Base-by-base conservation (phyloP, 2,888 invertebrate species). In the Noctua janthina region DNA sequence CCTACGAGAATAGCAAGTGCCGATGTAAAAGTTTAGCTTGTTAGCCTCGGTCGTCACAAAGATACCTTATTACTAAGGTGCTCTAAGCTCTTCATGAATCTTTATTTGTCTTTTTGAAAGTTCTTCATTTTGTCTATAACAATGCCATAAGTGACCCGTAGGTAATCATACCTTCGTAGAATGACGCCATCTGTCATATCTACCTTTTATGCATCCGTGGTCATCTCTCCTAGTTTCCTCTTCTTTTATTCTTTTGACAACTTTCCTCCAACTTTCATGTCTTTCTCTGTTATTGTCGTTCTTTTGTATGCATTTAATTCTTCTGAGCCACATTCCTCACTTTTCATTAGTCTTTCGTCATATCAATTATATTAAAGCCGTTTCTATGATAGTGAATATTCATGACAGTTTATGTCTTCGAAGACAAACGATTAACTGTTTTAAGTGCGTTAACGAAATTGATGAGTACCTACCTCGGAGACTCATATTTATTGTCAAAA, bases 321-420 rank as follows among this genome's bases (percentile, higher is more conserved):
- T 64, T 17, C 23, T 62, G 46, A 54, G 54, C 7, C 46, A 43
- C 85, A 64, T 85, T 80, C 54, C 62, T 85, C 20, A 29, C 10
- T 73, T n/a, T 75, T 67, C 73, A 79, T 64, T 59, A 49, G 54
- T 72, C 64, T 67, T 29, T 10, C 62, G 8, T 70, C 43, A 83
- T 78, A 46, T 67, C 54, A 78, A 84, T 82, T 84, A 79, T 78
- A 81, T 73, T 81, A 66, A 54, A 79, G 29, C 39, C 64, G 69
- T 68, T 76, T 79, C 74, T 83, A 78, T 76, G 68, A 80, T 78
- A 78, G 46, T 86, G 79, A 87, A 88, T 83, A 86, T 89, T 85
- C 83, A 89, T 83, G 81, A 71, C 35, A n/a, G 62, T 70, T 71
- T 67, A 43, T 15, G 29, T 73, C 69, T 64, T 68, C 8, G 56